Percentiles rank a stretch among this genome's conserved stretches.
Conservation (phyloP, 2,113 vertebrate species). For the Varanus komodoensis region DNA sequence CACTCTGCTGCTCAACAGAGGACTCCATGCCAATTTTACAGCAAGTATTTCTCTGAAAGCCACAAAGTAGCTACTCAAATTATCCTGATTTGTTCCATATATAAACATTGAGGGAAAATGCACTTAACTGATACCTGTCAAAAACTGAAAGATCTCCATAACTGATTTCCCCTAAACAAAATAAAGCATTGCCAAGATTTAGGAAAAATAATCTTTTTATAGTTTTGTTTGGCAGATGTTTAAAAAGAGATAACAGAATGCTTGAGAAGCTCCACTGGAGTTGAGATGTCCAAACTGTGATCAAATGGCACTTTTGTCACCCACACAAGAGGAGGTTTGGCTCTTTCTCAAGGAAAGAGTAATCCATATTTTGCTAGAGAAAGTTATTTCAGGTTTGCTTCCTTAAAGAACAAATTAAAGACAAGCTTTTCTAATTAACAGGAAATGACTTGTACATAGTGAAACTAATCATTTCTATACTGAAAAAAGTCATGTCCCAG, state of each 20-base stretch:
- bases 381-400: neutral
- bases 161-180: neutral
- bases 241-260: neutral
- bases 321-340: conserved; percentile 19
- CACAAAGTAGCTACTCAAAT: neutral
- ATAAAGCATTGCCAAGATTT: neutral
- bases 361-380: neutral
- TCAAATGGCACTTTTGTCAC: conserved; percentile 13
- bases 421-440: neutral
- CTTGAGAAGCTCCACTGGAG: neutral
- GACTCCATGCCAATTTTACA: neutral
- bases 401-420: conserved; percentile 10
- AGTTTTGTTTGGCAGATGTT: conserved; percentile 25
- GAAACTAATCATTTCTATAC: neutral
- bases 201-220: neutral
- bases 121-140: neutral
- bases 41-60: neutral
- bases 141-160: neutral
- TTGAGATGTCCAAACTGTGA: conserved; percentile 11
- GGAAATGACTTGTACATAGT: neutral
- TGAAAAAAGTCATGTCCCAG: too few species aligned
- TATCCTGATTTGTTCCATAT: neutral
- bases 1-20: neutral
- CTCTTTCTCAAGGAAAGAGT: conserved; percentile 36
- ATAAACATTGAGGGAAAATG: neutral